Evolutionary conservation across 2,888 invertebrate genomes (phyloP), one percentile per base, ranked within the genome.

Genomic region (Hydrotaea diabolus): DNA sequence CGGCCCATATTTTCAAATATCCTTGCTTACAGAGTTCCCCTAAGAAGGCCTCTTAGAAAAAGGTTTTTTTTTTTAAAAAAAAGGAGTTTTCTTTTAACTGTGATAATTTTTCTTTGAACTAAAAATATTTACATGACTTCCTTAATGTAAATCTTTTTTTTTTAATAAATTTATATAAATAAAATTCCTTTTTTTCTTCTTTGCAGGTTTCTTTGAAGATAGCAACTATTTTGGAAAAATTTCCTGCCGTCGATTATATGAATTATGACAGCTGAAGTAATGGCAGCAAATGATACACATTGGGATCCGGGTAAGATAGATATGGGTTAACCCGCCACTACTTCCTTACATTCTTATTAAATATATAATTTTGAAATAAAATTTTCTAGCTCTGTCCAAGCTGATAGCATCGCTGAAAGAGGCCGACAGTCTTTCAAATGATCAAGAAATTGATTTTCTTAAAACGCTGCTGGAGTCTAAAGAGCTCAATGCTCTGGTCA

Each of bases 401-500:
- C 93, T 98, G 87, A 93, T 97, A 89, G 94, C 95, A 88, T 96
- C 97, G n/a, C 93, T 98, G 87, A 96, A 96, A 92, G 96, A 97
- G 92, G 95, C 96, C 57, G 95, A 95, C 89, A 94, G 94, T 77
- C 93, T 96, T 49, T 94, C 95, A 82, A 96, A 96, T 85, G 97
- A 97, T 88, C 97, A 97, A 92, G 98, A 98, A 93, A 94, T 97
- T 86, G 96, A 95, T 66, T 98, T 98, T 91, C 94, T 98, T 13
- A 96, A 95, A 92, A 96, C 96, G 87, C 93, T 98, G 72, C 93
- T 98, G 71, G 96, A 96, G 91, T 97, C 97, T 7, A 96, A 96
- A 92, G 97, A 97, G 91, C 94, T 98, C 0, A 96, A 97, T 93
- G 97, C 98, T 43, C 93, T 98, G 87, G 97, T 98, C 36, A 96